A percentile compares a stretch with the other conserved stretches of the same genome.
phyloP scores from a whole-genome alignment of 2,797 vertebrate genomes.

The Sebastes cheni region DNA sequence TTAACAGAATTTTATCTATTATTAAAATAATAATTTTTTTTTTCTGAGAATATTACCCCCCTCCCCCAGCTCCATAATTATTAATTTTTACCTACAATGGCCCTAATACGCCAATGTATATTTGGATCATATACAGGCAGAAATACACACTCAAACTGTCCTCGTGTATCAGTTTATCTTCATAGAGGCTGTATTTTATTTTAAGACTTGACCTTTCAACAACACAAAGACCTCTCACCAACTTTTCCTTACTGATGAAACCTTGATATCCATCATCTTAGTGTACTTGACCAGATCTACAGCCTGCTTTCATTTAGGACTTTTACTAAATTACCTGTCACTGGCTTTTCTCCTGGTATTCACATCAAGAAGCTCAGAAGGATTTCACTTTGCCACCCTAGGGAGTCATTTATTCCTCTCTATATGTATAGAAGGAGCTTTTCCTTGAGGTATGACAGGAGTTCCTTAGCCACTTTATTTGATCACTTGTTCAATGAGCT shows the following conservation, averaged over 20 bases:
- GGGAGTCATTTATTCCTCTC: neutral
- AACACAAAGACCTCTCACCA: slow-evolving; percentile 26
- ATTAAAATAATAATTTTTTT: no score
- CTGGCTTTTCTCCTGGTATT: neutral
- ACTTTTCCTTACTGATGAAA: neutral
- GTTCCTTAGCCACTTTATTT: neutral
- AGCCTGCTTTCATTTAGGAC: neutral
- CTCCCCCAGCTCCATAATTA: no score
- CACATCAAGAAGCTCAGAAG: neutral
- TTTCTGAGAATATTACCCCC: no score
- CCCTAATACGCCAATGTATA: no score
- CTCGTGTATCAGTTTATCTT: neutral
- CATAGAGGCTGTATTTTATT: slow-evolving; percentile 38
- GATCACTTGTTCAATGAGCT: neutral
- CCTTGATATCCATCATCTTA: slow-evolving; percentile 1
- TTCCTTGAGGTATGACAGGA: neutral
- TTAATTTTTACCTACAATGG: no score
- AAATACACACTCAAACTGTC: neutral
- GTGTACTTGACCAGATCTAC: neutral
- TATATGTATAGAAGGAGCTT: neutral
- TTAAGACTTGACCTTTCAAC: slow-evolving; percentile 48
- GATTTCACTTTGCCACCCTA: neutral
- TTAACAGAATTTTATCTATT: no score
- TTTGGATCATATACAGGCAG: no score
- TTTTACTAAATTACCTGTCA: neutral